Base-by-base conservation (phyloP, 1,140 invertebrate genomes). In the Calephelis virginiensis region DNA sequence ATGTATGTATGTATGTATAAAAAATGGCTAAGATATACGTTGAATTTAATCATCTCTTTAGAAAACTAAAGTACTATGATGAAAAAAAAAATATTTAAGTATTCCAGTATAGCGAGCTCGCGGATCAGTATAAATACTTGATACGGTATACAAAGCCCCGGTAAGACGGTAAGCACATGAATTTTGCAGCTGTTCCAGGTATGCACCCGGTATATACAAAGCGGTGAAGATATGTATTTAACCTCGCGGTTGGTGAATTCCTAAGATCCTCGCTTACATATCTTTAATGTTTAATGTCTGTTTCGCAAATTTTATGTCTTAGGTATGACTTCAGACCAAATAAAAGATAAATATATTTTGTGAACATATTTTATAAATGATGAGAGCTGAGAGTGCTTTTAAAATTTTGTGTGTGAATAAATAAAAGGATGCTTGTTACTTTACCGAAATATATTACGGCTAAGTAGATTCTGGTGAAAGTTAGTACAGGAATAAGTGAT, bases 171-270 rank as follows among this genome's bases (percentile, higher is more conserved):
- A 56, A 56, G 61, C 38, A 46, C 61, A 61, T 61, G 61, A 61
- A 61, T 61, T 61, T 43, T 61, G 13, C 61, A 61, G 40, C 13
- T 62, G 43, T 13, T 47, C 45, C 61, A 46, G 61, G 61, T 43
- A 62, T 62, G 13, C 61, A 47, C 45, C 45, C 13, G 14, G 46
- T 62, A 62, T 47, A 62, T 47, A 62, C 60, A 61, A 61, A 47
- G 61, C 61, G 61, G 61, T 45, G 61, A 6, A 14, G 43, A 40
- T 46, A 45, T 43, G 13, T 61, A 61, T 46, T 62, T 47, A 14
- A 45, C 50, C 50, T 40, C 49, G 40, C 63, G 63, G 13, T 49
- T 49, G 63, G 53, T 64, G 53, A 64, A 64, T 50, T 64, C 49
- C 63, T 56, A 59, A 64, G 63, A 64, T 50, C 50, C 43, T 13